Evolutionary conservation across 2,797 vertebrate species (phyloP), one percentile per base, ranked within the genome.

Genomic region (Alauda arvensis): DNA sequence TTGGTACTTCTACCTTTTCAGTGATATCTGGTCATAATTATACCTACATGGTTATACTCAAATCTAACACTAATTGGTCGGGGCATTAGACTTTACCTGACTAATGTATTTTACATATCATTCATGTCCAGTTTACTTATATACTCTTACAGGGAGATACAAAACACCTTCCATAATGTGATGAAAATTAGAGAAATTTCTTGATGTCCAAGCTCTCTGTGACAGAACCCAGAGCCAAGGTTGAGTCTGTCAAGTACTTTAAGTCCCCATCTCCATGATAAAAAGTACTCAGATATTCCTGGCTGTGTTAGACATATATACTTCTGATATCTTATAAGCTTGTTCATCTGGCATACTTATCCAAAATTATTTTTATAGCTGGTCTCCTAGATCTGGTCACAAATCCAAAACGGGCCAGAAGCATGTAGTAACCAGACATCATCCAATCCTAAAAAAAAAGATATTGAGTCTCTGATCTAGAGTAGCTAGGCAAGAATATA

Each of bases 11-110:
- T 60, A 61, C 8, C 5, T 81, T 82, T 88, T 56, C 65, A 48
- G 19, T 52, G 20, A 29, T 69, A 59, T 72, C 52, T 78, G 19
- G 5, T 69, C 37, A n/a, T 72, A 69, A 59, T 49, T 28, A 53
- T 57, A 31, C 9, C 13, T 34, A 31, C 14, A n/a, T 8, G 4
- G 7, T 40, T 78, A 18, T 71, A 55, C 6, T 72, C 31, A 55
- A n/a, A 18, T 13, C 16, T 53, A 76, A 52, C 4, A 69, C 3
- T 39, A 20, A 52, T 56, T 24, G 24, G 48, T 28, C 0, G 0
- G 15, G 14, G 6, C 4, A 19, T 61, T 65, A 71, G 8, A 12
- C 10, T 62, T 70, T 59, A 63, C 8, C 59, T 52, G 10, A 51
- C 14, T 57, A 60, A 57, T 23, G 6, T 1, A 20, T 85, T 92